These are phyloP conservation scores for Plemyria rubiginata DNA, from an alignment of 2,888 invertebrate species.

Conservation along the genomic window DNA sequence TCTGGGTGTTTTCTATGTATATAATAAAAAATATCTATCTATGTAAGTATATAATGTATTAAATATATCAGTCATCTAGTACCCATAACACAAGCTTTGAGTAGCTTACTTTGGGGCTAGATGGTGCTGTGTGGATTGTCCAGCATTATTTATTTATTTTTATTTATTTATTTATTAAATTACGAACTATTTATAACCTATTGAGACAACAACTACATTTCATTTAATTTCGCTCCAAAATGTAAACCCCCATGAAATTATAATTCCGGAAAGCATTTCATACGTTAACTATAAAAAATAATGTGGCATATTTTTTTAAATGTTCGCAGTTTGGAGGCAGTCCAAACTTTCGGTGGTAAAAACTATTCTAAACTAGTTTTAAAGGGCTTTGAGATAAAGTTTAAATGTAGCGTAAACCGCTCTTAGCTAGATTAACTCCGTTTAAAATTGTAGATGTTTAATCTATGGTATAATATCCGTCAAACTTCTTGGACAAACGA, in stretches of 20 bases:
- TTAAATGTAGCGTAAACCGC: constrained; percentile 27
- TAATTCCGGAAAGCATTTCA: not conserved
- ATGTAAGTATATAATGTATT: too few relatives aligned
- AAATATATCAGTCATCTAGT: too few relatives aligned
- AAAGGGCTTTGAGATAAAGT: constrained; percentile 29
- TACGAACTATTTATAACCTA: not conserved
- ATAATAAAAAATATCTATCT: too few relatives aligned
- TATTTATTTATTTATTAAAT: not conserved
- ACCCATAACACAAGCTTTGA: too few relatives aligned
- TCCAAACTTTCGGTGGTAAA: constrained; percentile 25
- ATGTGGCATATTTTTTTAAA: constrained; percentile 5
- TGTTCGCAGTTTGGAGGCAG: constrained; percentile 20
- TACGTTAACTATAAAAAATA: constrained; percentile 2
- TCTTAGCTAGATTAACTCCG: constrained; percentile 24
- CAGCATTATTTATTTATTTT: too few relatives aligned
- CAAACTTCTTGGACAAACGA: too few relatives aligned
- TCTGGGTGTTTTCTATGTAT: too few relatives aligned
- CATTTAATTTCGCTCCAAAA: not conserved
- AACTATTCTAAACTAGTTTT: constrained; percentile 24
- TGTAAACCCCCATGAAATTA: not conserved
- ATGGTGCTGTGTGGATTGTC: too few relatives aligned
- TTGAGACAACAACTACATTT: not conserved
- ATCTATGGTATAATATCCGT: constrained; percentile 9
- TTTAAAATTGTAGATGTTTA: constrained; percentile 25
- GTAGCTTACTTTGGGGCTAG: too few relatives aligned